Conservation (phyloP, 2,797 vertebrate genomes). For the Petrocephalus sullivani region DNA sequence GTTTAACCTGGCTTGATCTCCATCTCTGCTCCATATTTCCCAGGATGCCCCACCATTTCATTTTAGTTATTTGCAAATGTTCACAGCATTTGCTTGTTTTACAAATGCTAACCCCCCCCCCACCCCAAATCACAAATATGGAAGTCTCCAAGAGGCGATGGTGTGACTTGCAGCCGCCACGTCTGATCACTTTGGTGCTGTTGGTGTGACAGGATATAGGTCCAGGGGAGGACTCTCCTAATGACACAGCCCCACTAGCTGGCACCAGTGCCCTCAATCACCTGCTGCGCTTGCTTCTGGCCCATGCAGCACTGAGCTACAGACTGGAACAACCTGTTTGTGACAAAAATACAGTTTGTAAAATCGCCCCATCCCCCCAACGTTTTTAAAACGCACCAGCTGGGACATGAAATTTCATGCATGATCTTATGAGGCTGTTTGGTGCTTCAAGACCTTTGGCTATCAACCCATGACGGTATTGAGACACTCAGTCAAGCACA, state of each 20-base stretch:
- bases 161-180: not conserved
- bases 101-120: not conserved
- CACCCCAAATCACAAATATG: not conserved
- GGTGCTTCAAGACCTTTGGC: no score
- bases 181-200: not conserved
- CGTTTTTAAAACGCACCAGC: not conserved
- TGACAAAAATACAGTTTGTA: not conserved
- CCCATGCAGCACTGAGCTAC: conserved; percentile 99
- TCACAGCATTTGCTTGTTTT: not conserved
- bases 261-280: conserved; percentile 97
- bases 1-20: not conserved
- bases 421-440: not conserved
- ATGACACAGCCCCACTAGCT: conserved; percentile 65
- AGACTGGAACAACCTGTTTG: conserved; percentile 91
- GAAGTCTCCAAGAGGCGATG: not conserved
- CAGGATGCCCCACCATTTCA: not conserved
- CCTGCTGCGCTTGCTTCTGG: conserved; percentile 98
- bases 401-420: not conserved
- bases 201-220: not conserved
- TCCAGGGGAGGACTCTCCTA: not conserved
- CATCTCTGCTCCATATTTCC: not conserved
- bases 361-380: not conserved
- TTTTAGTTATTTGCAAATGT: not conserved
- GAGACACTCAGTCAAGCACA: not conserved
- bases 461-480: not conserved